These are phyloP conservation scores for Lasioglossum lativentre DNA, from an alignment of 2,888 invertebrate genomes.

Conservation along the genomic window DNA sequence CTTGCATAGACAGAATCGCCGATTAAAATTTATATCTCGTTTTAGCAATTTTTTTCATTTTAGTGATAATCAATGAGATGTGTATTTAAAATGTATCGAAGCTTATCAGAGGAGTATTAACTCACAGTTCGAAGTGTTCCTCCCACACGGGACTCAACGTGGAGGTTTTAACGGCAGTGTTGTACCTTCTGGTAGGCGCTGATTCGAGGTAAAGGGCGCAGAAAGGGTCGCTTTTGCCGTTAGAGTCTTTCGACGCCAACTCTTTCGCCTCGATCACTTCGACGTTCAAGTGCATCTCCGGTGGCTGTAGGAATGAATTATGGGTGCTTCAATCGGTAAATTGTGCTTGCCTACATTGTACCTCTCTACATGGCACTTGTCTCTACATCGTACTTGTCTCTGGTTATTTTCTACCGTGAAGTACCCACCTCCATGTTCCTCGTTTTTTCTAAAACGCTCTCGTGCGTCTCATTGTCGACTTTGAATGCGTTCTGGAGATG, in stretches of 20 bases:
- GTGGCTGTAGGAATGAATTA: conserved; percentile 85
- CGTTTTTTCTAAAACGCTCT: conserved; percentile 89
- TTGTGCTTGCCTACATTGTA: not conserved
- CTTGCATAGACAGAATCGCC: too few relatives aligned
- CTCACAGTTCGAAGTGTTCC: conserved; percentile 97
- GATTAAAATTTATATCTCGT: too few relatives aligned
- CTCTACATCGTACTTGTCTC: not conserved
- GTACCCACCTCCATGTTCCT: conserved; percentile 88
- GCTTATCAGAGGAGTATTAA: too few relatives aligned
- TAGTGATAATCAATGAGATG: too few relatives aligned
- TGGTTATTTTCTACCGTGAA: not conserved
- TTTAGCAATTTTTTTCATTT: too few relatives aligned
- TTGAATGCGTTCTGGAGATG: conserved; percentile 93
- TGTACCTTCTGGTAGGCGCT: conserved; percentile 91
- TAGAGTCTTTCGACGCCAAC: conserved; percentile 93
- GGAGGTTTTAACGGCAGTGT: conserved; percentile 95
- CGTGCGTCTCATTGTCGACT: conserved; percentile 91
- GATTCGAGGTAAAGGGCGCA: conserved; percentile 95
- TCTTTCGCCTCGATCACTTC: conserved; percentile 95
- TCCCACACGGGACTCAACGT: conserved; percentile 98
- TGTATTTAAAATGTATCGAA: too few relatives aligned
- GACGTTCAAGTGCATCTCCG: conserved; percentile 93
- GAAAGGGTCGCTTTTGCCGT: conserved; percentile 98
- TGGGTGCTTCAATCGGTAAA: not conserved
- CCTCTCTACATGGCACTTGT: not conserved